phyloP scores from a whole-genome alignment of 2,888 invertebrate species.

The Idaea biselata region DNA sequence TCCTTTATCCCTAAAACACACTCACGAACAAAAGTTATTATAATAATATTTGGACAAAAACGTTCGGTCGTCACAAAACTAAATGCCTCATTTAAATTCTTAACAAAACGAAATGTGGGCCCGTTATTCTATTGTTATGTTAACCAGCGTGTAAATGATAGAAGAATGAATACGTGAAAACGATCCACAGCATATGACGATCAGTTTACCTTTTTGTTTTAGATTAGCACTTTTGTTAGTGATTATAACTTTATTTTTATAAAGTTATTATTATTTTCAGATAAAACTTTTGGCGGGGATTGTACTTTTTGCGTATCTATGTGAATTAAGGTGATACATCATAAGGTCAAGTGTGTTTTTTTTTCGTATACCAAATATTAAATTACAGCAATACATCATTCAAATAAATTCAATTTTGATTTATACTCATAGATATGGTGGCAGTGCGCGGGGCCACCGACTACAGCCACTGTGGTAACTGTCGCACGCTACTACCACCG shows the following conservation, averaged over 20 bases:
- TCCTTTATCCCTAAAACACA: neutral
- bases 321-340: too few species aligned
- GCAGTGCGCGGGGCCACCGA: too few species aligned
- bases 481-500: too few species aligned
- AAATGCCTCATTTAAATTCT: conserved; percentile 15
- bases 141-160: conserved; percentile 15
- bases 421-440: too few species aligned
- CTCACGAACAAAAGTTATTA: neutral
- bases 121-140: conserved; percentile 17
- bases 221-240: neutral
- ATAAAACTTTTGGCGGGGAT: too few species aligned
- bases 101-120: conserved; percentile 10
- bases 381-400: too few species aligned
- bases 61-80: conserved; percentile 3
- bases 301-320: too few species aligned
- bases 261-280: neutral
- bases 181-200: neutral
- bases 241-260: neutral
- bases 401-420: too few species aligned
- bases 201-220: neutral
- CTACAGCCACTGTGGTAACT: too few species aligned
- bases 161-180: conserved; percentile 11
- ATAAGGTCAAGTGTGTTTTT: too few species aligned
- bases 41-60: neutral
- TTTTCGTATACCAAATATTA: too few species aligned